A percentile compares a stretch with the other conserved stretches of the same genome.
These are phyloP conservation scores for Rhinichthys klamathensis DNA, from an alignment of 2,113 vertebrate genomes.

Conservation along the genomic window DNA sequence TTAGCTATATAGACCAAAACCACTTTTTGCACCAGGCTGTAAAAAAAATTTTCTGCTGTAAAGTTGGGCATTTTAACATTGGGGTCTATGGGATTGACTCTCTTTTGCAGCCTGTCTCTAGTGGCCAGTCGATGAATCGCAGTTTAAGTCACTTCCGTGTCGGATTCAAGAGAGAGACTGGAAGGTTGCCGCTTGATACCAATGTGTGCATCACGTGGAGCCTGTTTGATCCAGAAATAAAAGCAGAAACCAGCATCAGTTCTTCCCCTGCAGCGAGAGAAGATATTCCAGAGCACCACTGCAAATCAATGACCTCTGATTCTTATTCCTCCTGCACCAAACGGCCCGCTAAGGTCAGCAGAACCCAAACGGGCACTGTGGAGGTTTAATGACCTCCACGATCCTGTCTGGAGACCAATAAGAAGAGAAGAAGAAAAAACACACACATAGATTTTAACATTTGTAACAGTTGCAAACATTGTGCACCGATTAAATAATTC, in stretches of 20 bases:
- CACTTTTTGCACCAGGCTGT: too few species aligned
- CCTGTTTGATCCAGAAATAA: not conserved
- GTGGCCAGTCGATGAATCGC: too few species aligned
- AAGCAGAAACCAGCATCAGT: not conserved
- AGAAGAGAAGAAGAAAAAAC: not conserved
- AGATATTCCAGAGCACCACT: not conserved
- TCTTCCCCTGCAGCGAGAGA: not conserved
- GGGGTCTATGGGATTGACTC: too few species aligned
- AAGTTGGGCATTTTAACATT: too few species aligned
- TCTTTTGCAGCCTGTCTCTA: too few species aligned
- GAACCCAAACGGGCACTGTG: not conserved
- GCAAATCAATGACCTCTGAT: constrained; percentile 22
- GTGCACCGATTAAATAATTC: constrained; percentile 25
- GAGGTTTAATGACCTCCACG: constrained; percentile 27
- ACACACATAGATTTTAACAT: not conserved
- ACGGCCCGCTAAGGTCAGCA: constrained; percentile 24
- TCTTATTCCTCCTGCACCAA: constrained; percentile 3
- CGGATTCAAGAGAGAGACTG: too few species aligned
- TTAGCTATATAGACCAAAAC: too few species aligned
- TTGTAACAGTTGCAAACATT: not conserved
- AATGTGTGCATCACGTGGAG: not conserved
- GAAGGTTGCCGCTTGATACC: too few species aligned
- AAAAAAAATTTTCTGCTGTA: too few species aligned
- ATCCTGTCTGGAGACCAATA: not conserved
- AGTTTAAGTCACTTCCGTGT: too few species aligned